A percentile compares a stretch with the other conserved stretches of the same genome.
phyloP scores from a whole-genome alignment of 1,140 invertebrate species.

The Aethina tumida region DNA sequence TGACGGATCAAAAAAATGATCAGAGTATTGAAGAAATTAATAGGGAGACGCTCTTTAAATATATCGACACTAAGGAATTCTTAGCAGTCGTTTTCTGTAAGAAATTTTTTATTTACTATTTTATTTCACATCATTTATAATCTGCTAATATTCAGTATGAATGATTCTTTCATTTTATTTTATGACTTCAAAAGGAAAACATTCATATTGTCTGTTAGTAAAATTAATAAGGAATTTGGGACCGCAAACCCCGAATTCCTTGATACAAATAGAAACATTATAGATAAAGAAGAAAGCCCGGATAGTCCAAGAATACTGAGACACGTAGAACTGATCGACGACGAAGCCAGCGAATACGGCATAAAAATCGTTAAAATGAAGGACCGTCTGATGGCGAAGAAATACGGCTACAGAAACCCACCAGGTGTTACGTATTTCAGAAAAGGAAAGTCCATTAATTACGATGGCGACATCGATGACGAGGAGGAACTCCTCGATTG shows the following conservation, averaged over 20 bases:
- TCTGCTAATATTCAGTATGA: not conserved
- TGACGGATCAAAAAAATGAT: conserved; percentile 85
- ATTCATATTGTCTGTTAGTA: not conserved
- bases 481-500: conserved; percentile 91
- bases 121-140: not conserved
- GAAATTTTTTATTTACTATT: conserved; percentile 32
- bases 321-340: conserved; percentile 83
- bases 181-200: not conserved
- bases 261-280: conserved; percentile 2
- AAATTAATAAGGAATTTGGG: not conserved
- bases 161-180: not conserved
- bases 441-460: conserved; percentile 83
- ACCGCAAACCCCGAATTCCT: not conserved
- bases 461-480: conserved; percentile 86
- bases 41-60: conserved; percentile 70
- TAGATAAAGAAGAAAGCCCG: conserved; percentile 76
- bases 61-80: conserved; percentile 87
- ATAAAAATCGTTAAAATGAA: conserved; percentile 86
- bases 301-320: conserved; percentile 66
- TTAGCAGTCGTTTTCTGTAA: conserved; percentile 89
- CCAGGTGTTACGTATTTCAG: conserved; percentile 87
- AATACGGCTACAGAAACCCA: conserved; percentile 81
- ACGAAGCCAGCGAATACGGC: conserved; percentile 84
- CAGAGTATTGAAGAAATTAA: conserved; percentile 88
- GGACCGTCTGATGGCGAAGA: conserved; percentile 87